Evolutionary conservation across 2,113 vertebrate species (phyloP).

Genomic region (Corythaeola cristata): DNA sequence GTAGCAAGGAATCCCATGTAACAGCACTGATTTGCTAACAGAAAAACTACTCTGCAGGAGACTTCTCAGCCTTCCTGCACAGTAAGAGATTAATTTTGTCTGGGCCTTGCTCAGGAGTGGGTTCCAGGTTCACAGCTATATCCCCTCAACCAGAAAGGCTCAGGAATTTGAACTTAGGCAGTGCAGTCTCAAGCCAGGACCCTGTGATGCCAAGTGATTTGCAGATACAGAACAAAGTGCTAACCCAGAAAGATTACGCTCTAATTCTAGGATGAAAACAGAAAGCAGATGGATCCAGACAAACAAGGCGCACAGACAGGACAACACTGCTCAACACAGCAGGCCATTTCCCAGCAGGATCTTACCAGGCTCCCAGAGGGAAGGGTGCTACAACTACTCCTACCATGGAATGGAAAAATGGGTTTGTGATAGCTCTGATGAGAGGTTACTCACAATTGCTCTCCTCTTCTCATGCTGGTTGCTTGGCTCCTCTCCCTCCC

Average conservation of each 20-base stretch:
- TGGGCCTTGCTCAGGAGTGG: neutral
- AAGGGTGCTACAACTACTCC: slow-evolving; percentile 34
- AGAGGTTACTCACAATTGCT: slow-evolving; percentile 56
- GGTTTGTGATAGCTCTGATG: neutral
- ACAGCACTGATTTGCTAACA: neutral
- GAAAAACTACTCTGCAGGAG: neutral
- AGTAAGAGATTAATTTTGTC: neutral
- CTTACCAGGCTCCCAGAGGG: slow-evolving; percentile 44
- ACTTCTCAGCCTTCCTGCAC: neutral
- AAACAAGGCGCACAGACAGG: slow-evolving; percentile 20
- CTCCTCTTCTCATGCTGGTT: slow-evolving; percentile 10
- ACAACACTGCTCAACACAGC: slow-evolving; percentile 49
- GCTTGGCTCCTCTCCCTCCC: neutral
- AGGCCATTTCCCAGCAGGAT: slow-evolving; percentile 37
- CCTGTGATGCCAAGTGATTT: neutral
- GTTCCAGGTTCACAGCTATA: slow-evolving; percentile 26
- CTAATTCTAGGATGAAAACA: slow-evolving; percentile 35
- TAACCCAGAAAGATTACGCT: neutral
- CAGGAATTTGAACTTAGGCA: neutral
- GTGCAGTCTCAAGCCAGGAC: slow-evolving; percentile 1
- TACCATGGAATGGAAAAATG: slow-evolving; percentile 15
- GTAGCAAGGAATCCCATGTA: neutral
- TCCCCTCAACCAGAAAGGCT: neutral
- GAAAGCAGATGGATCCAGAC: slow-evolving; percentile 56
- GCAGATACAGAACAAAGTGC: neutral